Conservation (phyloP, 1,140 invertebrate genomes). For the Diprion similis region DNA sequence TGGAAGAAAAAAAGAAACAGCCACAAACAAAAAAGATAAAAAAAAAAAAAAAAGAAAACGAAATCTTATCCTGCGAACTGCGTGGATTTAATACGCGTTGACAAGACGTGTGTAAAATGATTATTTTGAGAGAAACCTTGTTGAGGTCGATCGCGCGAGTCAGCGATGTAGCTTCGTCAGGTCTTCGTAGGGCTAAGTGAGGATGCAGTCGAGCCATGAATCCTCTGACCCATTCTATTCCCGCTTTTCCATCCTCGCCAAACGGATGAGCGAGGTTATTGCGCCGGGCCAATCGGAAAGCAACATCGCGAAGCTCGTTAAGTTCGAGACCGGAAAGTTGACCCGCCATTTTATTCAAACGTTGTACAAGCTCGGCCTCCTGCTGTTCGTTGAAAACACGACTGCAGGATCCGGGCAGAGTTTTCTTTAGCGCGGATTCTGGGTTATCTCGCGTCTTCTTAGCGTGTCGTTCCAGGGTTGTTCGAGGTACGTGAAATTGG, state of each 20-base stretch:
- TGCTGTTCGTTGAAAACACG: background rate
- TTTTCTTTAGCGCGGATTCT: background rate
- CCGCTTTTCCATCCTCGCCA: background rate
- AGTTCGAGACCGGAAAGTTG: background rate
- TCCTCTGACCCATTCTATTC: background rate
- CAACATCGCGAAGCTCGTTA: background rate
- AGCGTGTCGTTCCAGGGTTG: constrained; percentile 37
- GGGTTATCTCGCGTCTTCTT: constrained; percentile 15
- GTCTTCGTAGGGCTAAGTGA: too few species aligned
- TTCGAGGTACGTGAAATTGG: constrained; percentile 33
- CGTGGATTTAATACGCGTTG: too few species aligned
- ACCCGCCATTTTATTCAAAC: background rate
- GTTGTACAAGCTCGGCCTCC: background rate
- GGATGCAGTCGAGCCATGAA: background rate
- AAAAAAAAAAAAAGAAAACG: too few species aligned
- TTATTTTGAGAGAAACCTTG: too few species aligned
- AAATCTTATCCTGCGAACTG: too few species aligned
- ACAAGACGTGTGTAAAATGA: too few species aligned
- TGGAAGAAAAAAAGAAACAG: too few species aligned
- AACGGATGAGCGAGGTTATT: background rate
- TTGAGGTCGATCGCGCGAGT: too few species aligned
- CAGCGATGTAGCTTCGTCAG: too few species aligned
- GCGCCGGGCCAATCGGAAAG: background rate
- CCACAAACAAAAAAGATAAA: too few species aligned
- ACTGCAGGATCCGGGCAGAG: background rate